Evolutionary conservation across 2,888 invertebrate species (phyloP).

Genomic region (Aphodius sticticus): DNA sequence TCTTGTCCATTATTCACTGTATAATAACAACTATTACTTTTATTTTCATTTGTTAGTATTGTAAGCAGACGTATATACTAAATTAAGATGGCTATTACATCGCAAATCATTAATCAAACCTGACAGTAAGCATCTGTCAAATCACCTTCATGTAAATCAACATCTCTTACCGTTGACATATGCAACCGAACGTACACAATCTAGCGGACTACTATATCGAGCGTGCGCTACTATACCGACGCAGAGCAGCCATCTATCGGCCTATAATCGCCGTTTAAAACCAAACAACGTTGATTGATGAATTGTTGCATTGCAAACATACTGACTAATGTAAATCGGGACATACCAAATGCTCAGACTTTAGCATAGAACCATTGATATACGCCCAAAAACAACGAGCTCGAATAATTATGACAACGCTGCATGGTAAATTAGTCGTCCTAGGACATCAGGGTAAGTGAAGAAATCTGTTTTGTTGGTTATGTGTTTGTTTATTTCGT

Average conservation of each 20-base stretch:
- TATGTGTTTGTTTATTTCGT: slow-evolving; percentile 13
- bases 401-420: slow-evolving; percentile 55
- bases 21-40: no score
- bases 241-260: neutral
- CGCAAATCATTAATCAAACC: no score
- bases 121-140: no score
- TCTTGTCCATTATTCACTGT: no score
- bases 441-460: slow-evolving; percentile 80
- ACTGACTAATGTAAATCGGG: neutral
- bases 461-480: slow-evolving; percentile 27
- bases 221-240: neutral
- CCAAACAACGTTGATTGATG: neutral
- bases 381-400: neutral
- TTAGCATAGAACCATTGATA: neutral
- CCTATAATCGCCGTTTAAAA: neutral
- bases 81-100: no score
- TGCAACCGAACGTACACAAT: neutral
- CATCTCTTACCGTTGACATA: neutral
- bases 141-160: no score
- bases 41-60: no score
- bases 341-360: neutral
- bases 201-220: neutral
- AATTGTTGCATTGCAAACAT: neutral
- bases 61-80: no score
- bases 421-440: slow-evolving; percentile 86